Base-by-base conservation (phyloP, 1,140 invertebrate genomes). In the Pteromalus puparum region DNA sequence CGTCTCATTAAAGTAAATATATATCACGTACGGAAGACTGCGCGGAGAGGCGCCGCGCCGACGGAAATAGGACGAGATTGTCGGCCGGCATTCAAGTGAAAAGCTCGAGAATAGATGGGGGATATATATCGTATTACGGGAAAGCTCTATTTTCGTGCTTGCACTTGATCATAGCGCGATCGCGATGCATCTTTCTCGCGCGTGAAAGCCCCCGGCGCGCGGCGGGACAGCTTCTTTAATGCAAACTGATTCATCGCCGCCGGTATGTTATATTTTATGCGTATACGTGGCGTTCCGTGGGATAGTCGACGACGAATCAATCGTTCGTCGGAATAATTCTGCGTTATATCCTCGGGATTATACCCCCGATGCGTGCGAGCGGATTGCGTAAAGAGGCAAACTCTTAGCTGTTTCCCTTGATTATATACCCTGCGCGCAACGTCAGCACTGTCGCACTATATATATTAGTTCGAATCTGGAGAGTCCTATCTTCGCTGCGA, bases 61-160 rank as follows among this genome's bases (percentile, higher is more conserved):
- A 46, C 34, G 53, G 34, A 80, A 80, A 80, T 72, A 72, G 38
- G 0, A 6, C 13, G 38, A 5, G 24, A 42, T 79, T 5, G 34
- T 42, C 24, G 30, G 5, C 30, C 30, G 30, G 46, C 26, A 72
- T 70, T n/a, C 24, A 81, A 28, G 21, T 65, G 48, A 76, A 76
- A 82, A 67, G 2, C 0, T 42, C n/a, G 10, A 48, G 61, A 82
- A 76, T 46, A 82, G 61, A 82, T 2, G 72, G 30, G 15, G 10
- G 15, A 38, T 82, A 15, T 76, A 46, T 65, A 68, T 82, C n/a
- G 24, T 48, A 30, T 46, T 76, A 46, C 30, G 30, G 13, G 53
- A 81, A 65, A 73, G 26, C 28, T 67, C 61, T 82, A 82, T 82
- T 68, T 76, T 82, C 10, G 24, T 34, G 12, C 26, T 74, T 61